Conservation (phyloP, 2,797 vertebrate genomes). For the Rhadinocentrus ornatus region DNA sequence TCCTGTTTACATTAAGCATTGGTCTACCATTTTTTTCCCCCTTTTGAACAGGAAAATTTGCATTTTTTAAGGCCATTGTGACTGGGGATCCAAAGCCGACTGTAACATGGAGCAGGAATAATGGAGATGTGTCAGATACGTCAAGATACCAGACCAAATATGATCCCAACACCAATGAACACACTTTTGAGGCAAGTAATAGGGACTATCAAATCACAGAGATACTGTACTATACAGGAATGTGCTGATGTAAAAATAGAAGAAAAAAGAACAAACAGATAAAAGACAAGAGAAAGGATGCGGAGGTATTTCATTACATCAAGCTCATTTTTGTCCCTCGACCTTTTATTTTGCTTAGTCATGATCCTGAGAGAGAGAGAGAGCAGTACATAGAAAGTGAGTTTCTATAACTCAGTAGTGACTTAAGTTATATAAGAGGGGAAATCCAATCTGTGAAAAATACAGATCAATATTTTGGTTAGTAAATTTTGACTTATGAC, state of each 20-base stretch:
- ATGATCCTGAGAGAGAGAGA: background rate
- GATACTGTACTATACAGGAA: slow-evolving; percentile 3
- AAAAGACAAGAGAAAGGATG: background rate
- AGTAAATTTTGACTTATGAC: no score
- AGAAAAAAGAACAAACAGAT: slow-evolving; percentile 17
- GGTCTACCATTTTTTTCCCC: background rate
- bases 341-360: slow-evolving; percentile 7
- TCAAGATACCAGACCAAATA: slow-evolving; percentile 83
- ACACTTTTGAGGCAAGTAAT: slow-evolving; percentile 85
- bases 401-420: no score
- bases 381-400: background rate
- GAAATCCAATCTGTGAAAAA: no score
- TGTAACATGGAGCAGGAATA: slow-evolving; percentile 81
- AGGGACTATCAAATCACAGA: slow-evolving; percentile 26
- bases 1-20: background rate
- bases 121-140: slow-evolving; percentile 80
- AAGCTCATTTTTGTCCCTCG: slow-evolving; percentile 23
- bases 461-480: no score
- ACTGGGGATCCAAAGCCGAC: slow-evolving; percentile 83
- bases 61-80: slow-evolving; percentile 87
- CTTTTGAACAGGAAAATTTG: slow-evolving; percentile 84
- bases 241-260: slow-evolving; percentile 14
- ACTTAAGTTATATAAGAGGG: no score
- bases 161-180: slow-evolving; percentile 73
- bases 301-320: slow-evolving; percentile 30